Base-by-base conservation (phyloP, 2,797 vertebrate genomes). In the Microctenopoma stevenorrisi region DNA sequence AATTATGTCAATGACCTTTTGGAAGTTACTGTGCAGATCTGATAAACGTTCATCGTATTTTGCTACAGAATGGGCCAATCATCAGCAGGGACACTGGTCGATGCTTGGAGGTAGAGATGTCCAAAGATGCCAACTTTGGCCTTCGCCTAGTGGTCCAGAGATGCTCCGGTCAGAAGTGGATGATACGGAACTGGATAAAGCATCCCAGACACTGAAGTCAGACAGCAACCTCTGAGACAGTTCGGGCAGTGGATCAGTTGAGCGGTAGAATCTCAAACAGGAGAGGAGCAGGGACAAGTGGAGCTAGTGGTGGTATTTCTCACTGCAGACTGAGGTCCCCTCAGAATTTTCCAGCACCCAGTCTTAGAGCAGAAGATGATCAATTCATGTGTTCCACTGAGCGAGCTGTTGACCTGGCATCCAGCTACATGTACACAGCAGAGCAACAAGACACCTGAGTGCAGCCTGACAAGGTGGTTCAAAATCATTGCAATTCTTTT, bases 111-210 rank as follows among this genome's bases (percentile, higher is more conserved):
- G 97, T 98, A 49, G 98, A 99, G 85, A 96, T 98, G 96, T 96
- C 96, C 51, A 98, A 98, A 90, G 98, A 99, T 26, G 96, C 97
- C 25, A 97, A 96, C 93, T 98, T 99, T 53, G 98, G 97, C 68
- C 95, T 99, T 64, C 94, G 97, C 40, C 92, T 98, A 67, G 96
- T 99, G 5, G 94, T 99, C 35, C 98, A 99, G 84, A 94, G 96
- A 66, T 99, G 98, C 88, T 99, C 98, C 0, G 97, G 97, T 63
- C 98, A 99, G 87, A 98, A 99, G 89, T 99, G 98, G 98, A 96
- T 96, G 92, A 99, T 99, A 87, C 94, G 98, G 75, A 99, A 99
- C 93, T 98, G 97, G 97, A 95, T 98, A 84, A 97, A 96, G 81
- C 97, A 95, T 0, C 93, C 94, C 0, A 94, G 94, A 51, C 97